Conservation (phyloP, 2,113 vertebrate genomes). For the Camelus bactrianus region DNA sequence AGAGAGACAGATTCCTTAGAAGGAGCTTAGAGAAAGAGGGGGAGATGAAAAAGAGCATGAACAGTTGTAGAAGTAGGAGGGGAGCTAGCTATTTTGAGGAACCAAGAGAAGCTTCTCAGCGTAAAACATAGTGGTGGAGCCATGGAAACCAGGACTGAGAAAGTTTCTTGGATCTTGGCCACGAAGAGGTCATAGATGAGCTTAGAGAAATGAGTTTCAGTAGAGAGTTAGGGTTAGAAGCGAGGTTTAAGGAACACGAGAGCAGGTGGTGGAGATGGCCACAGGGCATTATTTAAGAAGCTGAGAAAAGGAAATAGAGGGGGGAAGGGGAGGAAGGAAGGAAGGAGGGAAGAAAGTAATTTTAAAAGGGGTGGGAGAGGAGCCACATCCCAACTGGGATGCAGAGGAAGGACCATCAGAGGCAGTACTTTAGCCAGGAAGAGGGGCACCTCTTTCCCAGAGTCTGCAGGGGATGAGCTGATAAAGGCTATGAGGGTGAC, state of each 20-base stretch:
- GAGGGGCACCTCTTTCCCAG: background rate
- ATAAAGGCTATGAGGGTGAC: background rate
- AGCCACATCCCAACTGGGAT: background rate
- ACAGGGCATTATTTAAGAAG: background rate
- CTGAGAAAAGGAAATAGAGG: background rate
- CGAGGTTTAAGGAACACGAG: background rate
- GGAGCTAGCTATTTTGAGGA: constrained; percentile 73
- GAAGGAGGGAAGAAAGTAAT: too few relatives aligned
- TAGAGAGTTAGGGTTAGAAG: background rate
- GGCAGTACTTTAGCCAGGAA: background rate
- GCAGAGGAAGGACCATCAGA: background rate
- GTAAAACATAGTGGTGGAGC: constrained; percentile 67
- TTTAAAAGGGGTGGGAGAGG: background rate
- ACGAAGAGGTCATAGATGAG: constrained; percentile 59
- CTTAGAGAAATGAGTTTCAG: constrained; percentile 20
- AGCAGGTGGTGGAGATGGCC: background rate
- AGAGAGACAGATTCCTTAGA: constrained; percentile 13
- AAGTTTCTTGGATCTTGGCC: constrained; percentile 66
- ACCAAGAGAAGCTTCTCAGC: constrained; percentile 59
- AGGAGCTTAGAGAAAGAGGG: constrained; percentile 38
- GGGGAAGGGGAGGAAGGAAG: background rate
- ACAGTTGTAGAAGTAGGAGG: constrained; percentile 74
- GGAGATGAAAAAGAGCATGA: constrained; percentile 56
- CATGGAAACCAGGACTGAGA: constrained; percentile 75
- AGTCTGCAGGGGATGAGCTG: background rate